These are phyloP conservation scores for Ischnus inquisitorius DNA, from an alignment of 2,888 invertebrate species.

Conservation along the genomic window DNA sequence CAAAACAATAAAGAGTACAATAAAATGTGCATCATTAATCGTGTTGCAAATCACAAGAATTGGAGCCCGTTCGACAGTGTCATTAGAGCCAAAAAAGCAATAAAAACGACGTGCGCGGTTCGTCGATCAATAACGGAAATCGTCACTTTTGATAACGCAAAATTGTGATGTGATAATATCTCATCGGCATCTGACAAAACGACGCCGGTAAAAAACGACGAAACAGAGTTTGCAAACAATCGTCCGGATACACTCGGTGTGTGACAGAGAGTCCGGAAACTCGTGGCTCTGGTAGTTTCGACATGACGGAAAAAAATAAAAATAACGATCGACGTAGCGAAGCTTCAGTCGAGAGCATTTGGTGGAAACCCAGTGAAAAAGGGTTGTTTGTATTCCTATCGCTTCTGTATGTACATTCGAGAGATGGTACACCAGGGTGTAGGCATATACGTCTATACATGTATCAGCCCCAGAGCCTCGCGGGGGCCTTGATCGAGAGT, in stretches of 20 bases:
- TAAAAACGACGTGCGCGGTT: neutral
- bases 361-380: constrained; percentile 24
- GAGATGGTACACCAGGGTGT: neutral
- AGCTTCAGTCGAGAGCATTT: constrained; percentile 20
- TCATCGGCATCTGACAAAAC: neutral
- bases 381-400: constrained; percentile 60
- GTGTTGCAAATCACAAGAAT: neutral
- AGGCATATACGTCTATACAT: neutral
- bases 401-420: constrained; percentile 43
- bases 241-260: constrained; percentile 1
- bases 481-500: constrained; percentile 52
- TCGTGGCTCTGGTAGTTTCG: neutral
- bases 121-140: neutral
- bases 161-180: constrained; percentile 6
- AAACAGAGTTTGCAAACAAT: neutral
- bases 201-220: neutral
- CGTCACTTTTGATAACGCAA: neutral
- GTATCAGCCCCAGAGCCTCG: constrained; percentile 36
- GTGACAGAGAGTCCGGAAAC: neutral
- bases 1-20: neutral
- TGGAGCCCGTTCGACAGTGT: neutral
- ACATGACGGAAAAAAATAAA: constrained; percentile 7
- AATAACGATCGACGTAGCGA: constrained; percentile 20
- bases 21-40: neutral
- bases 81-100: neutral